These are phyloP conservation scores for Dendrocopos noguchii DNA, from an alignment of 2,113 vertebrate genomes.

Conservation along the genomic window DNA sequence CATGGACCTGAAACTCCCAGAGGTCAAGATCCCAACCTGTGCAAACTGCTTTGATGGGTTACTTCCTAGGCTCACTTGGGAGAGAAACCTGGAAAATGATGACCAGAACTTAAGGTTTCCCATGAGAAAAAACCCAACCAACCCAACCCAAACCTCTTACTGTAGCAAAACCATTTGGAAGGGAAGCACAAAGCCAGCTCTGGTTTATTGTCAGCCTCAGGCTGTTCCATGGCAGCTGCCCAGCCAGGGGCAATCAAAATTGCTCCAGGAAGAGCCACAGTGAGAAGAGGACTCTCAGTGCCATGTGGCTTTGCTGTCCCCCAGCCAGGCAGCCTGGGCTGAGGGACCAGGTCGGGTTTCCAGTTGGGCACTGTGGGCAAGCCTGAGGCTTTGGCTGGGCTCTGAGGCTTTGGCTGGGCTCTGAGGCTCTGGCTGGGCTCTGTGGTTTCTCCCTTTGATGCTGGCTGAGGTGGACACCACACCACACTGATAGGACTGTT, in stretches of 20 bases:
- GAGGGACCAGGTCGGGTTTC: neutral
- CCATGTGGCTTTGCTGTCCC: neutral
- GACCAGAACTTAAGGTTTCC: neutral
- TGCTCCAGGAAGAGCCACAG: neutral
- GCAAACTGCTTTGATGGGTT: neutral
- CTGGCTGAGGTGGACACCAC: neutral
- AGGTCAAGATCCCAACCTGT: neutral
- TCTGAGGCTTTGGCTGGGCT: neutral
- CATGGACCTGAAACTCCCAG: neutral
- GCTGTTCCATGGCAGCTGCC: neutral
- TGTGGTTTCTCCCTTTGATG: neutral
- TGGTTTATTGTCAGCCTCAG: neutral
- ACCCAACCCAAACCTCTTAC: too few relatives aligned
- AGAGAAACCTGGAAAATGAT: neutral
- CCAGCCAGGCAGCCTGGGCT: neutral
- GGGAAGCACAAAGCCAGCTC: neutral
- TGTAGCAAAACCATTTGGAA: neutral
- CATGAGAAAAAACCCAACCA: too few relatives aligned
- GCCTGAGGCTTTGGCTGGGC: neutral
- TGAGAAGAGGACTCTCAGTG: neutral
- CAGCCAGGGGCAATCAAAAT: neutral
- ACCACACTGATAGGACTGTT: neutral
- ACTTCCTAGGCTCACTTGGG: neutral
- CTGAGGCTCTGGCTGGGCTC: neutral
- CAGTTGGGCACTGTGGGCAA: neutral